Evolutionary conservation across 2,797 vertebrate genomes (phyloP).

Genomic region (Enteromius treurensis): DNA sequence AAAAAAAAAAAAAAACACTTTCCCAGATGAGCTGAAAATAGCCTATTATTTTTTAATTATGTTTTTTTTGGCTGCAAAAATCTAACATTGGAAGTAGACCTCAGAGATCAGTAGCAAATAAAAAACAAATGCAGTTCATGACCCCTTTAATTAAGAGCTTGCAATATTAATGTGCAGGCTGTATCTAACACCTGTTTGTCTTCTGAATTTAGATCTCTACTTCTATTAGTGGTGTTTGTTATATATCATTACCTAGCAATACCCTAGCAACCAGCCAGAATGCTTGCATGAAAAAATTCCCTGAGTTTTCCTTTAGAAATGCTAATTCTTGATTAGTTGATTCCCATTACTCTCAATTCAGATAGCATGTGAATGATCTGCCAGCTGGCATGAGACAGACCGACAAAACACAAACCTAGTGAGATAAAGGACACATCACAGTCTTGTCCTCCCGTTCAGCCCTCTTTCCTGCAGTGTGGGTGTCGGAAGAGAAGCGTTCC

Average conservation of each 20-base stretch:
- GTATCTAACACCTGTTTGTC: neutral
- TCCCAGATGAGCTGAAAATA: no score
- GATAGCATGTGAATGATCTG: neutral
- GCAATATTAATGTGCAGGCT: neutral
- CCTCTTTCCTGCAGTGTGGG: conserved; percentile 1
- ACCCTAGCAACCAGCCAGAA: neutral
- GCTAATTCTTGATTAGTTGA: no score
- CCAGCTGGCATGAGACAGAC: neutral
- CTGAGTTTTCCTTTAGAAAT: neutral
- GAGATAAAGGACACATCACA: neutral
- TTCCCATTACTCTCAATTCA: neutral
- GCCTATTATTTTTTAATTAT: no score
- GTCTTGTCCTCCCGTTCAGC: neutral
- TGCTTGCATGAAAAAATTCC: neutral
- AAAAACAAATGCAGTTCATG: no score
- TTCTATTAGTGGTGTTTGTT: neutral
- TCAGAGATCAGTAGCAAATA: no score
- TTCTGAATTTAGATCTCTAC: neutral
- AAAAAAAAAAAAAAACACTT: no score
- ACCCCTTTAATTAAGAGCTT: no score
- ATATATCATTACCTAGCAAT: neutral
- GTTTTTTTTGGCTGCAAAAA: neutral
- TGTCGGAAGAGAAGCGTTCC: neutral
- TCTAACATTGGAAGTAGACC: neutral
- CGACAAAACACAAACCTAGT: neutral